Conservation (phyloP, 2,113 vertebrate genomes). For the Neogale vison region DNA sequence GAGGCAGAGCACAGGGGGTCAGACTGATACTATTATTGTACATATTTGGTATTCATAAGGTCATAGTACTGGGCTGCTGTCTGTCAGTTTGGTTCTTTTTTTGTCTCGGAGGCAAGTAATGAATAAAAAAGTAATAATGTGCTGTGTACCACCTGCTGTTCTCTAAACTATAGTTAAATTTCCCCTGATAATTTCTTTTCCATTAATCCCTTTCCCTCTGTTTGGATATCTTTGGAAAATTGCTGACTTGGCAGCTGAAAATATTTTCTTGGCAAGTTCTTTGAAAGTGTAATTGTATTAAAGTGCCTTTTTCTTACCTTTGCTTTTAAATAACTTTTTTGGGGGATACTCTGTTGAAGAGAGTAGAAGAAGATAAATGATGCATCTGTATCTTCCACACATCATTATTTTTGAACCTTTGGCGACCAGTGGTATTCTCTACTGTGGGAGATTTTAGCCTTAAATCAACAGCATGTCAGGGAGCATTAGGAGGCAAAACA, state of each 20-base stretch:
- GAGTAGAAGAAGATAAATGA: conserved; percentile 61
- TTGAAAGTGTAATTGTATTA: conserved; percentile 72
- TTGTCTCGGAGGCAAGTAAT: conserved; percentile 65
- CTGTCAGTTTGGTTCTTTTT: conserved; percentile 62
- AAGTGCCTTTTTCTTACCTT: conserved; percentile 64
- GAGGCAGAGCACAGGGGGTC: not conserved
- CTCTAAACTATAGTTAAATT: conserved; percentile 68
- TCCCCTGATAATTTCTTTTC: conserved; percentile 72
- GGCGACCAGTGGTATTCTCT: not conserved
- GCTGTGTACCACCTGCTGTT: conserved; percentile 58
- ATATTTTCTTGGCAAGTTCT: conserved; percentile 71
- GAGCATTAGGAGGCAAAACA: not conserved
- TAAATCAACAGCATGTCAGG: conserved; percentile 13
- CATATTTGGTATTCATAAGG: conserved; percentile 73
- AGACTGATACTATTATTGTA: not conserved
- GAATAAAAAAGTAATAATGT: conserved; percentile 76
- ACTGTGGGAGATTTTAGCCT: not conserved
- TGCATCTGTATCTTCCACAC: conserved; percentile 33
- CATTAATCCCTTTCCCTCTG: conserved; percentile 55
- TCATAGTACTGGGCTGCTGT: conserved; percentile 38
- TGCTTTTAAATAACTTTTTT: conserved; percentile 53
- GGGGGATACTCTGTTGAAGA: not conserved
- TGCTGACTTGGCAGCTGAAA: conserved; percentile 75
- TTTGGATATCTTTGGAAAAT: conserved; percentile 69
- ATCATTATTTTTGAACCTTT: conserved; percentile 58